phyloP scores from a whole-genome alignment of 92 coral and sea anemone species.

The Galaxea fascicularis region DNA sequence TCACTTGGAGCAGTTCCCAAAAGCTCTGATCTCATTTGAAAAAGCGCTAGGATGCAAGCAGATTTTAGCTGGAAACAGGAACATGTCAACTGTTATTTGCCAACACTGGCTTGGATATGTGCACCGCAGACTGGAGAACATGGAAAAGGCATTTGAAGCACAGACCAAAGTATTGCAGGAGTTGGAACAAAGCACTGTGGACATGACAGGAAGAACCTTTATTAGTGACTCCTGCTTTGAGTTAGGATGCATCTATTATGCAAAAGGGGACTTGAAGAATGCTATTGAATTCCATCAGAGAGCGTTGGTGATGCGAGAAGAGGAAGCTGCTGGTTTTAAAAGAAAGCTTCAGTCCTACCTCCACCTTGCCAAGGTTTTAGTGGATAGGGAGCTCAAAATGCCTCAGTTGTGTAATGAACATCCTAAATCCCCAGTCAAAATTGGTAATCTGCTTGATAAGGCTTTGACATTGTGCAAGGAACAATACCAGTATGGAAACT shows the following conservation, averaged over 20 bases:
- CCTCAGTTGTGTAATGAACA: neutral
- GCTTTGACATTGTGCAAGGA: slow-evolving; percentile 20
- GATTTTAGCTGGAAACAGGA: neutral
- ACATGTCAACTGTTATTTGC: slow-evolving; percentile 17
- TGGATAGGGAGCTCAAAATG: neutral
- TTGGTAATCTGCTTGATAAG: slow-evolving; percentile 8
- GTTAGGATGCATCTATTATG: slow-evolving; percentile 9
- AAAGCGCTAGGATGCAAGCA: slow-evolving; percentile 3
- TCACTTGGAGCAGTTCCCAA: slow-evolving; percentile 22
- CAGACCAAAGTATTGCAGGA: slow-evolving; percentile 16
- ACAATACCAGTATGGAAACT: slow-evolving; percentile 11
- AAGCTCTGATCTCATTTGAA: neutral
- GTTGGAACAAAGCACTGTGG: neutral
- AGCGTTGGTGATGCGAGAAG: neutral
- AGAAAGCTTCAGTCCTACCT: slow-evolving; percentile 10
- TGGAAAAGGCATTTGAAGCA: neutral
- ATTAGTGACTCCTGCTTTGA: slow-evolving; percentile 16
- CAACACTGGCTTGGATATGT: slow-evolving; percentile 20
- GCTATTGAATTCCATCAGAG: slow-evolving; percentile 16
- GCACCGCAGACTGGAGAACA: neutral
- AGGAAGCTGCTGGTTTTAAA: slow-evolving; percentile 2
- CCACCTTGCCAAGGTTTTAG: slow-evolving; percentile 17
- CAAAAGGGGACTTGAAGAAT: neutral
- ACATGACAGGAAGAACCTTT: neutral
- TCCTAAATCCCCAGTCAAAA: neutral